Percentiles rank a stretch among this genome's conserved stretches.
Evolutionary conservation across 1,140 invertebrate species (phyloP).

Genomic region (Drosophila asahinai): DNA sequence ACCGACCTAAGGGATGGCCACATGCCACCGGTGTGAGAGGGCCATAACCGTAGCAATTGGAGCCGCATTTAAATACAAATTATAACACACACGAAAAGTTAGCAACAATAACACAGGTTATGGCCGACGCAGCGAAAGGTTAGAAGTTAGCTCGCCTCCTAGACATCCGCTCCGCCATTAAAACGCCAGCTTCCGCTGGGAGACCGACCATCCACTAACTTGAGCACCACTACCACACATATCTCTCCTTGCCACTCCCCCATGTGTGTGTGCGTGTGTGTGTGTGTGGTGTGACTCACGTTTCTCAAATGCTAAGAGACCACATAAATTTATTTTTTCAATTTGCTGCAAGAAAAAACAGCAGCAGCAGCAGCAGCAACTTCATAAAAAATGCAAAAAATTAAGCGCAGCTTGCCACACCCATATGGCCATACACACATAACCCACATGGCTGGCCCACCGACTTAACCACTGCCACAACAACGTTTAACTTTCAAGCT

Average conservation of each 20-base stretch:
- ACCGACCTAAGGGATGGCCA: constrained; percentile 39
- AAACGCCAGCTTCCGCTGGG: constrained; percentile 59
- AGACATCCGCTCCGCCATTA: constrained; percentile 53
- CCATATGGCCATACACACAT: constrained; percentile 35
- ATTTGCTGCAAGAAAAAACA: constrained; percentile 67
- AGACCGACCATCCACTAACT: constrained; percentile 19
- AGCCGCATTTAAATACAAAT: constrained; percentile 79
- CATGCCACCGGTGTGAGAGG: not conserved
- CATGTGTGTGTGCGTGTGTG: constrained; percentile 12
- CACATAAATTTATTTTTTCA: constrained; percentile 78
- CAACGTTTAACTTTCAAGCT: constrained; percentile 36
- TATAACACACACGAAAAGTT: constrained; percentile 63
- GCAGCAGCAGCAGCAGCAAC: constrained; percentile 37
- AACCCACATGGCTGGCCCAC: constrained; percentile 9
- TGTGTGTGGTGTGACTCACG: constrained; percentile 43
- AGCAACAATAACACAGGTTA: constrained; percentile 56
- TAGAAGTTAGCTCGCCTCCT: constrained; percentile 5
- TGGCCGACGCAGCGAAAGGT: constrained; percentile 30
- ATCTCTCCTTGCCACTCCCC: constrained; percentile 3
- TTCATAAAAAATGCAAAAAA: constrained; percentile 73
- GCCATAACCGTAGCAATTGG: constrained; percentile 33
- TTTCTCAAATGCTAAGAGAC: constrained; percentile 66
- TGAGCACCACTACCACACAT: constrained; percentile 24
- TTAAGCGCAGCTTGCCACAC: constrained; percentile 59
- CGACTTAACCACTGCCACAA: constrained; percentile 13